phyloP scores from a whole-genome alignment of 2,113 vertebrate species.

The Phocoena phocoena region DNA sequence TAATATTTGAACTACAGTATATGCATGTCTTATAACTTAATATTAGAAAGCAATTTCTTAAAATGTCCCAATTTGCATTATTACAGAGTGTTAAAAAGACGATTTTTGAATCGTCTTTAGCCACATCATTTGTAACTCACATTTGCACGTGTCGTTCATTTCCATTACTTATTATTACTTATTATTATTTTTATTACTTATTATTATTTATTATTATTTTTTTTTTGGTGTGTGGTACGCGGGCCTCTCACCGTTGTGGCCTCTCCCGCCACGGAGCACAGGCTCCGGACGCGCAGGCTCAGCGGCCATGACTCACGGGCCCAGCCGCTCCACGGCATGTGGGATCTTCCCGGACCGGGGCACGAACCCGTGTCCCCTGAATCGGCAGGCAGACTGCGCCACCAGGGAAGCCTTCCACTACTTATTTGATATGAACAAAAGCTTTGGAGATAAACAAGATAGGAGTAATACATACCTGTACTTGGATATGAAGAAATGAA shows the following conservation, averaged over 20 bases:
- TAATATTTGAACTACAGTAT: background rate
- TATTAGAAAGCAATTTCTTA: background rate
- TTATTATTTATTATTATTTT: background rate
- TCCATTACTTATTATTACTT: background rate
- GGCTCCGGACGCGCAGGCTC: no score
- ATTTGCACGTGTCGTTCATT: background rate
- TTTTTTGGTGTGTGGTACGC: no score
- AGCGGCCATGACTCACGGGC: no score
- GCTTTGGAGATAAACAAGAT: background rate
- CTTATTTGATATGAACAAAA: background rate
- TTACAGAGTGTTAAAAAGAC: background rate
- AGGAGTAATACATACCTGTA: background rate
- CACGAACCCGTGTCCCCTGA: no score
- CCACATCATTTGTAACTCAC: background rate
- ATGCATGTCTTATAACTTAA: background rate
- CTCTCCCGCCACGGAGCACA: no score
- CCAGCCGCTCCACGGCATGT: no score
- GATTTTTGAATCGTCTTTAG: background rate
- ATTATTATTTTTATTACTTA: no score
- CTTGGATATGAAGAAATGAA: background rate
- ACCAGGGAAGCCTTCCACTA: background rate
- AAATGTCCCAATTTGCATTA: background rate
- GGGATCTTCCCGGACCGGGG: no score
- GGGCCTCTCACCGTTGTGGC: no score
- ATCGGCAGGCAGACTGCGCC: no score